Evolutionary conservation across 2,797 vertebrate genomes (phyloP).

Genomic region (Pangasius larnaudii): DNA sequence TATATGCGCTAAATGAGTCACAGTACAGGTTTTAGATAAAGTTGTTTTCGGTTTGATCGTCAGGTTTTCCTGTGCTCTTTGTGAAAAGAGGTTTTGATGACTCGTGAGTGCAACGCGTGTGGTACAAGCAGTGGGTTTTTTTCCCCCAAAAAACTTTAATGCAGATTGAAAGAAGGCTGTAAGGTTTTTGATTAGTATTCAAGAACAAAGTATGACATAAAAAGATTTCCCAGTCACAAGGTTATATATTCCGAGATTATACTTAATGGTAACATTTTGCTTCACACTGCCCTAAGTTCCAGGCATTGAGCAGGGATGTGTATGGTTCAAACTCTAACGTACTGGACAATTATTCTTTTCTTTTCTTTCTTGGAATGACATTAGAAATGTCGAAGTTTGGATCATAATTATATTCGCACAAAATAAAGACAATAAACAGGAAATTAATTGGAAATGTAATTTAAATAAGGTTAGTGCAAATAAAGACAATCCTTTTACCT

Average conservation of each 20-base stretch:
- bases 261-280: neutral
- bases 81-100: neutral
- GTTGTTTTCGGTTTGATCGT: neutral
- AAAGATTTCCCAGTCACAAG: neutral
- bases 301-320: neutral
- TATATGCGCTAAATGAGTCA: neutral
- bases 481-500: neutral
- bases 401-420: neutral
- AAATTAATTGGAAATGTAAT: neutral
- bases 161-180: neutral
- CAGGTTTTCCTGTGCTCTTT: neutral
- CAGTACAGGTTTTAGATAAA: neutral
- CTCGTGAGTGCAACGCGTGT: neutral
- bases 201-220: neutral
- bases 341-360: neutral
- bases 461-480: neutral
- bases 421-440: neutral
- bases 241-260: neutral
- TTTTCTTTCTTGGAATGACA: neutral
- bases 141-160: neutral
- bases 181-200: neutral
- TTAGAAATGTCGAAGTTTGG: too few relatives aligned
- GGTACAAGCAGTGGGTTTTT: neutral
- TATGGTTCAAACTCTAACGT: neutral
- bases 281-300: neutral